Evolutionary conservation across 1,140 invertebrate genomes (phyloP).

Genomic region (Helicorthomorpha holstii): DNA sequence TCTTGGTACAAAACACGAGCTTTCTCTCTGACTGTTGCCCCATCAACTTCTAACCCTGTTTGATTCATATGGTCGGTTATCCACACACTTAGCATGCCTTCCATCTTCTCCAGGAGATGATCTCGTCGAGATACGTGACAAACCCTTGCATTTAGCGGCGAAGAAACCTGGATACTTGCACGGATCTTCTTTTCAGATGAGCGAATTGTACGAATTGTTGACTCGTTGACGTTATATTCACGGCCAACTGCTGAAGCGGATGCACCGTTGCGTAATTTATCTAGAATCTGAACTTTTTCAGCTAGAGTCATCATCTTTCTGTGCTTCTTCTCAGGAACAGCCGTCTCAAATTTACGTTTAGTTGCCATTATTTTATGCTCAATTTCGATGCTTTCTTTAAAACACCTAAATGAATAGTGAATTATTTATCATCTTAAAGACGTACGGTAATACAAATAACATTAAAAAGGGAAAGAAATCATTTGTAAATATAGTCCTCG

Average conservation of each 20-base stretch:
- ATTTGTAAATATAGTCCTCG: too few relatives aligned
- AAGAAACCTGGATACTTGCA: not conserved
- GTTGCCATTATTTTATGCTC: too few relatives aligned
- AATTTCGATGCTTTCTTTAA: too few relatives aligned
- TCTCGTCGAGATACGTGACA: not conserved
- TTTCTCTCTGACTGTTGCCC: not conserved
- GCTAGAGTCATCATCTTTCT: not conserved
- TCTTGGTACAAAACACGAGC: not conserved
- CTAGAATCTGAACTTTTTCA: constrained; percentile 2
- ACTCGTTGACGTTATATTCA: constrained; percentile 5
- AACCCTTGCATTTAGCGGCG: not conserved
- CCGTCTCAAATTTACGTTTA: too few relatives aligned
- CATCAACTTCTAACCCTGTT: not conserved
- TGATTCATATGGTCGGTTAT: not conserved
- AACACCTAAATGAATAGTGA: too few relatives aligned
- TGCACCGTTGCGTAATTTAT: not conserved
- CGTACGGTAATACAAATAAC: too few relatives aligned
- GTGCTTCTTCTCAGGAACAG: too few relatives aligned
- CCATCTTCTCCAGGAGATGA: not conserved
- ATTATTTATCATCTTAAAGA: too few relatives aligned
- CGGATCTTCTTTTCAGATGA: not conserved
- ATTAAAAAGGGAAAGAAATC: too few relatives aligned
- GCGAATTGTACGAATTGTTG: constrained; percentile 1
- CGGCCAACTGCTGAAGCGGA: not conserved
- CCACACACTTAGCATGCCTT: not conserved